phyloP scores from a whole-genome alignment of 2,113 vertebrate species.

The Hemichromis elongatus region DNA sequence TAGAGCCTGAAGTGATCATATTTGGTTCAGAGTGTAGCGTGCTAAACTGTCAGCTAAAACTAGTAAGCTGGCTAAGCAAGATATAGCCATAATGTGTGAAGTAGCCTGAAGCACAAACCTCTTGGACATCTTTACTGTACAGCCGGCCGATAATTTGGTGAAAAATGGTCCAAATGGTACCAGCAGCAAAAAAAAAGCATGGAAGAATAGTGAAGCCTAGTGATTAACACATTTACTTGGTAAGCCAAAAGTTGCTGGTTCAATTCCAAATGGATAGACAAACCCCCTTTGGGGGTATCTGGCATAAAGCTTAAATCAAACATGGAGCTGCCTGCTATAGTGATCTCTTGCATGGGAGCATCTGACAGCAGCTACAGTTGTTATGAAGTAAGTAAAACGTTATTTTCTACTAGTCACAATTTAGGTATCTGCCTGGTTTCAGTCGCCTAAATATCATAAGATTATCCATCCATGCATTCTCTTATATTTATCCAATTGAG shows the following conservation, averaged over 20 bases:
- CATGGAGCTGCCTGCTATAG: fast-evolving
- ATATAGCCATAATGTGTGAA: background rate
- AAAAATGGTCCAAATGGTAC: background rate
- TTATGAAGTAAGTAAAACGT: background rate
- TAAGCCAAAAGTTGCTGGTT: background rate
- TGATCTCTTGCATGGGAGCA: background rate
- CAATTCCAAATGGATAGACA: background rate
- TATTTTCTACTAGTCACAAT: background rate
- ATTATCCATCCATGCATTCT: background rate
- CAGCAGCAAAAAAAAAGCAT: background rate
- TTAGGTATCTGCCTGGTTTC: background rate
- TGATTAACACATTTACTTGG: background rate
- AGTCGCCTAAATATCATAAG: background rate
- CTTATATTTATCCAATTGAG: background rate
- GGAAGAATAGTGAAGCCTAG: background rate
- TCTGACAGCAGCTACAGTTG: background rate
- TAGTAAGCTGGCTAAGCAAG: background rate
- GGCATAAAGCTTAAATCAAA: background rate
- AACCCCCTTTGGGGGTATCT: background rate
- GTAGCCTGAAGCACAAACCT: background rate
- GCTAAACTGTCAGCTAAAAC: background rate
- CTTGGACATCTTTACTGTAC: background rate
- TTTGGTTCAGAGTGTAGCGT: background rate
- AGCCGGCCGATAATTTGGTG: background rate
- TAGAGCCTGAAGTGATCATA: background rate